Conservation (phyloP, 2,797 vertebrate genomes). For the Otolemur crassicaudatus region DNA sequence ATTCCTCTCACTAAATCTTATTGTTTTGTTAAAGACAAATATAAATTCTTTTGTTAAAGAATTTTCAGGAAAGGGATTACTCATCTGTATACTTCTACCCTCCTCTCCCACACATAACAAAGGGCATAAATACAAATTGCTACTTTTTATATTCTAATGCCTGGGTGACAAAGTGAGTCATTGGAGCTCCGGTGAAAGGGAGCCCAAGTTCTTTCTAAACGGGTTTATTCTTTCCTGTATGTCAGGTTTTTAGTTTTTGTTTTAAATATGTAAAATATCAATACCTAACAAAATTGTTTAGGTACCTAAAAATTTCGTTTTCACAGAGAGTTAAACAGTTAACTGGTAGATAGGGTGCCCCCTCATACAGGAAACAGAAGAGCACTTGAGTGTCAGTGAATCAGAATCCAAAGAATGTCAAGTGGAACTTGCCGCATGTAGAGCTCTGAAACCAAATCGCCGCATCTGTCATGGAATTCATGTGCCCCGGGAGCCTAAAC, state of each 20-base stretch:
- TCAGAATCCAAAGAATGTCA: background rate
- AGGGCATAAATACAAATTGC: conserved; percentile 63
- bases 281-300: background rate
- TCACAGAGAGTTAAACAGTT: background rate
- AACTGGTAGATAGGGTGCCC: background rate
- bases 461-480: background rate
- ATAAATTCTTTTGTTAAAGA: conserved; percentile 36
- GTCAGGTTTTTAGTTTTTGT: background rate
- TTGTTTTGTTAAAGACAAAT: conserved; percentile 22
- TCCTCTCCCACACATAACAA: conserved; percentile 56
- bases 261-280: conserved; percentile 32
- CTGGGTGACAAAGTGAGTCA: conserved; percentile 55
- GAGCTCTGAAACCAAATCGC: background rate
- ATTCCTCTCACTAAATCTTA: conserved; percentile 37
- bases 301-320: conserved; percentile 7
- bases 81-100: conserved; percentile 43
- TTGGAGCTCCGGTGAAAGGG: conserved; percentile 18
- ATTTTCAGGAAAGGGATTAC: conserved; percentile 54
- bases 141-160: conserved; percentile 48
- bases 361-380: background rate
- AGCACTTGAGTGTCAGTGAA: background rate
- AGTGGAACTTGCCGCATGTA: background rate
- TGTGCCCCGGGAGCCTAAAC: background rate
- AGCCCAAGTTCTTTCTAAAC: conserved; percentile 34
- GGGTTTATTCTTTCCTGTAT: conserved; percentile 41